Base-by-base conservation (phyloP, 2,888 invertebrate genomes). In the Trachelus stipa region DNA sequence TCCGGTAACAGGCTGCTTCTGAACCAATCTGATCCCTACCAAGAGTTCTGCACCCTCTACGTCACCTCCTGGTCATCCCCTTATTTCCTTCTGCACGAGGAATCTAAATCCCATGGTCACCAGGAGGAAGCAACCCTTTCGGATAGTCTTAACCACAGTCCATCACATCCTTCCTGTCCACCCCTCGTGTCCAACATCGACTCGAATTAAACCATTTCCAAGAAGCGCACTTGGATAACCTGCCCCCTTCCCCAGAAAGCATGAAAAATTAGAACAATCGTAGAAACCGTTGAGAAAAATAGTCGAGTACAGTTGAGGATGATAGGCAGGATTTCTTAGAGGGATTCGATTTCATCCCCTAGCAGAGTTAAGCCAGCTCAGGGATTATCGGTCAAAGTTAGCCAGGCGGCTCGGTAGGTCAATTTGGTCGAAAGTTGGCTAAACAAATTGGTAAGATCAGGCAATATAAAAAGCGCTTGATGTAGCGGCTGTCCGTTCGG, bases 401-500 rank as follows among this genome's bases (percentile, higher is more conserved):
- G 33, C 34, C 71, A 23, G 79, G 69, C 77, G 79, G 79, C 76
- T 74, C 77, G 79, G 71, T 69, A 84, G 79, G 85, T 81, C 81
- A 86, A 84, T 83, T 80, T 79, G 77, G 77, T 73, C 79, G 82
- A 86, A 85, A 85, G 82, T 86, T 85, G 56, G 79, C 79, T 79
- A 79, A 84, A 86, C 85, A 86, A 86, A 86, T 86, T 85, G 86
- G 85, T 81, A 79, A 87, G 86, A 87, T 87, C 86, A 87, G 74
- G 80, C 79, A 68, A 75, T 37, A 80, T 84, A 85, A 85, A 85
- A 86, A 86, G 81, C 77, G 77, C 37, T 74, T 77, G 77, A 76
- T 73, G 76, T 73, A 76, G 76, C 76, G 75, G 78, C 69, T 73
- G 78, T 78, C 78, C 35, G 78, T 71, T 71, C 73, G 76, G 81